Percentiles rank a stretch among this genome's conserved stretches.
Evolutionary conservation across 2,888 invertebrate genomes (phyloP).

Genomic region (Oscheius sp.): DNA sequence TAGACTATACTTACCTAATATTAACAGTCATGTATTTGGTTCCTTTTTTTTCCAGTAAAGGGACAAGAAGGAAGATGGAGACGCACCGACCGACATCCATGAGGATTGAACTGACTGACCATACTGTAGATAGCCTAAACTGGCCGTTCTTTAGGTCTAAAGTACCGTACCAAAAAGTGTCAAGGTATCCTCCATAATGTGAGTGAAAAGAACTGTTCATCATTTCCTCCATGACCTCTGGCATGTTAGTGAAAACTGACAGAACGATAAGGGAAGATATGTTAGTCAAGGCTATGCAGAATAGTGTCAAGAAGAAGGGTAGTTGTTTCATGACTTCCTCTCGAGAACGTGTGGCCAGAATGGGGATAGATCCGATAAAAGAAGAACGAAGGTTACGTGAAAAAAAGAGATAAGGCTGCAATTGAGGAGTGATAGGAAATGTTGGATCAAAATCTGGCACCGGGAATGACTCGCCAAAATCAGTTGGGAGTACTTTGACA

Average conservation of each 20-base stretch:
- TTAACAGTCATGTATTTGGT: neutral
- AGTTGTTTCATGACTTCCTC: too few species aligned
- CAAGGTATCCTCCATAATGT: neutral
- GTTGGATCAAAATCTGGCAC: too few species aligned
- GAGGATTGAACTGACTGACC: neutral
- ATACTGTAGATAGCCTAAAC: neutral
- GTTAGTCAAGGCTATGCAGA: neutral
- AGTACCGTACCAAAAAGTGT: neutral
- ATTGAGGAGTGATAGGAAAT: too few species aligned
- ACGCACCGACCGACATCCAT: neutral
- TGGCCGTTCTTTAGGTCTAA: neutral
- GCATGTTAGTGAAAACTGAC: neutral
- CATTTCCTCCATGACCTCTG: neutral
- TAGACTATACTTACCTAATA: neutral
- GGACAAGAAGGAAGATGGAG: neutral
- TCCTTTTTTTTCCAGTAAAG: neutral
- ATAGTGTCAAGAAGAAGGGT: neutral
- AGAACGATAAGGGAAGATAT: neutral
- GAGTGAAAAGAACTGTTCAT: neutral
- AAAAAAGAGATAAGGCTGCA: too few species aligned
- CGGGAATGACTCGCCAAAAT: too few species aligned
- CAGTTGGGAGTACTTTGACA: too few species aligned
- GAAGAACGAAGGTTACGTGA: too few species aligned
- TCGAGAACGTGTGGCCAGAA: too few species aligned
- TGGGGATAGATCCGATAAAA: too few species aligned